These are phyloP conservation scores for Drosophila sucinea DNA, from an alignment of 1,140 invertebrate species.

Conservation along the genomic window DNA sequence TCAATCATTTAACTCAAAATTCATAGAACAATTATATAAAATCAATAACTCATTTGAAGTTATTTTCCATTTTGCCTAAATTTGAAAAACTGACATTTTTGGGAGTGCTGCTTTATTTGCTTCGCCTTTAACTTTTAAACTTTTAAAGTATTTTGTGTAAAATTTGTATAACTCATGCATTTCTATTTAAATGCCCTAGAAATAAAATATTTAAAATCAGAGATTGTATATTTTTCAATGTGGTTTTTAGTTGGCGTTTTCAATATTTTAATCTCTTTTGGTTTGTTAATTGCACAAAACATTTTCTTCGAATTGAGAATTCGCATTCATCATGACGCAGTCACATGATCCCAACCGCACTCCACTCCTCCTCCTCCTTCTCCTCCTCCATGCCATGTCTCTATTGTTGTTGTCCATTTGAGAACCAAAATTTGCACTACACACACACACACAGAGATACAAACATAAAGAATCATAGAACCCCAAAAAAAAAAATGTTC, in stretches of 20 bases:
- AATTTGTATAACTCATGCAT: no score
- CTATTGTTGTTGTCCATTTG: constrained; percentile 41
- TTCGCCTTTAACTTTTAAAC: no score
- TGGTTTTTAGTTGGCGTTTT: neutral
- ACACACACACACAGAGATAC: constrained; percentile 17
- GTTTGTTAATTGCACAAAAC: neutral
- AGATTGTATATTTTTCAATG: neutral
- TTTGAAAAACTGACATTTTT: no score
- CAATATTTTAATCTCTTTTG: neutral
- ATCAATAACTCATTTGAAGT: no score
- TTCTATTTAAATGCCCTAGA: no score
- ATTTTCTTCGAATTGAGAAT: constrained; percentile 4
- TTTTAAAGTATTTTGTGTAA: no score
- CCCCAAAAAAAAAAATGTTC: constrained; percentile 30
- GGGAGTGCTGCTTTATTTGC: no score
- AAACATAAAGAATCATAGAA: constrained; percentile 30
- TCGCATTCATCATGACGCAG: constrained; percentile 54
- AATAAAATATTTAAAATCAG: no score
- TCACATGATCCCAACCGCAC: constrained; percentile 56
- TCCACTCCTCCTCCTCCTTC: constrained; percentile 18
- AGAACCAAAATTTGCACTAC: constrained; percentile 57
- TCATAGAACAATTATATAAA: no score
- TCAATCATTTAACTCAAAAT: no score
- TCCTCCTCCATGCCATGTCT: constrained; percentile 19
- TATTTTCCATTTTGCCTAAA: no score